Evolutionary conservation across 2,113 vertebrate species (phyloP), one percentile per base, ranked within the genome.

Genomic region (Anoplopoma fimbria): DNA sequence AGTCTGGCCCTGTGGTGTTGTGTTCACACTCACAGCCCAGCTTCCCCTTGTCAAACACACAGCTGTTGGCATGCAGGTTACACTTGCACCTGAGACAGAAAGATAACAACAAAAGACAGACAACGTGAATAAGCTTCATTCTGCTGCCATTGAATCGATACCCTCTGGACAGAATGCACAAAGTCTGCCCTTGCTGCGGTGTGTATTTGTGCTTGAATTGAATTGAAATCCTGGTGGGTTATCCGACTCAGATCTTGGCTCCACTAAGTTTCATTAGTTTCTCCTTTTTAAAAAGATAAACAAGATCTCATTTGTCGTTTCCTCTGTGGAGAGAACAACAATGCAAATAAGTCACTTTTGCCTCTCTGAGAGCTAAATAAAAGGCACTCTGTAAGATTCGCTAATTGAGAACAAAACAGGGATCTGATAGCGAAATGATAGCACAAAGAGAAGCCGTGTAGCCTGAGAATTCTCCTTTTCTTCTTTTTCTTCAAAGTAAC

Each of bases 1-100:
- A 99, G 95, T 99, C 97, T 74, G 96, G 96, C 53, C 97, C 97
- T 29, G 97, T 99, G 34, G 97, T 98, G 93, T 99, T 99, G 95
- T 99, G 97, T 83, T 99, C 97, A 89, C 97, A 99, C 92, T 98
- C 97, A 77, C 97, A 99, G 83, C 96, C 95, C 82, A 99, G 93
- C 89, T 96, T 97, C 91, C 96, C 97, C 93, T 97, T 97, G 94
- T 97, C 97, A 88, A 96, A 96, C 82, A 97, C 96, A 87, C 97
- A 98, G 95, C 95, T 96, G 86, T 97, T 99, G 93, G 97, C 97
- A 2, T 99, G 97, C 90, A 99, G 97, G 89, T 98, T 98, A 90
- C 97, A 99, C 92, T 98, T 99, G 96, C 97, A 99, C 94, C 97
- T 99, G 89, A 92, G 90, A 91, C 91, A 91, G 87, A 93, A 75